Evolutionary conservation across 2,888 invertebrate species (phyloP).

Genomic region (Acleris cristana): DNA sequence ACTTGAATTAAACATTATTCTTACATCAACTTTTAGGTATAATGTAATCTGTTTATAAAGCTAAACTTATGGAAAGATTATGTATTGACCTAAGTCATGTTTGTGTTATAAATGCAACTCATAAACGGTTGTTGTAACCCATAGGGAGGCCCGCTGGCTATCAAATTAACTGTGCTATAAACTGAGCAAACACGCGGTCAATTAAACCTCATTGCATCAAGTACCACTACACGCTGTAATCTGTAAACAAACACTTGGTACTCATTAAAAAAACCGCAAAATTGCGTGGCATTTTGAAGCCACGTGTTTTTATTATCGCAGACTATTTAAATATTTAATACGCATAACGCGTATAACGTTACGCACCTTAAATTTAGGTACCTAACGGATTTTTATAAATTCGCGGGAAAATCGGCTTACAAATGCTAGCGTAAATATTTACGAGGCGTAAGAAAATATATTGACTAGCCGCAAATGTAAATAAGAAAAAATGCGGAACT

Average conservation of each 20-base stretch:
- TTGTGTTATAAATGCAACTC: too few relatives aligned
- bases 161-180: constrained; percentile 8
- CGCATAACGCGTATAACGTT: too few relatives aligned
- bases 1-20: too few relatives aligned
- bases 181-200: constrained; percentile 4
- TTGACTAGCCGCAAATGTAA: constrained; percentile 21
- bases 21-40: too few relatives aligned
- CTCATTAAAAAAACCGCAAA: too few relatives aligned
- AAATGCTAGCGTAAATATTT: constrained; percentile 21
- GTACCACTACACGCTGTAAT: neutral
- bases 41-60: too few relatives aligned
- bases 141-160: neutral
- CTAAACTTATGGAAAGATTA: too few relatives aligned
- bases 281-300: too few relatives aligned
- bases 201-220: constrained; percentile 5
- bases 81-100: too few relatives aligned
- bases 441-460: constrained; percentile 14
- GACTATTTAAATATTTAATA: too few relatives aligned
- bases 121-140: neutral
- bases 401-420: constrained; percentile 7
- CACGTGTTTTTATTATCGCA: too few relatives aligned
- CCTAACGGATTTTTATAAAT: neutral
- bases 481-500: constrained; percentile 1
- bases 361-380: too few relatives aligned
- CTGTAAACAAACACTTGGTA: neutral